phyloP scores from a whole-genome alignment of 2,888 invertebrate genomes.

The Hemaris fuciformis region DNA sequence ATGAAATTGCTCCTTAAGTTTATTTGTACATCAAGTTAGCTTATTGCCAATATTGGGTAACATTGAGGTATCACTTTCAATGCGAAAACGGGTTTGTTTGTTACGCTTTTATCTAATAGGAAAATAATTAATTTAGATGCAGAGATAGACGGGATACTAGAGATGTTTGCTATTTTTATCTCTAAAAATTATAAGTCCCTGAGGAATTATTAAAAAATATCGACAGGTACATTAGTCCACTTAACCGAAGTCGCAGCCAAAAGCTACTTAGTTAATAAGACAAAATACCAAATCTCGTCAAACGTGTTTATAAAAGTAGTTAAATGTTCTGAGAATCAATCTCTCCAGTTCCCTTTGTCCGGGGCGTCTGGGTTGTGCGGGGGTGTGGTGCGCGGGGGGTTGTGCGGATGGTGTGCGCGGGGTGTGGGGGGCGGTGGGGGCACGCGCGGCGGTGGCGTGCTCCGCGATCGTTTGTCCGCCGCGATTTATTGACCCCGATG shows the following conservation, averaged over 20 bases:
- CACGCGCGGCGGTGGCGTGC: slow-evolving; percentile 40
- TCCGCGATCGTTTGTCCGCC: slow-evolving; percentile 44
- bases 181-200: too few relatives aligned
- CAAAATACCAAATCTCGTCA: neutral
- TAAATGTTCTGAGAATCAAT: neutral
- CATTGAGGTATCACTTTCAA: too few relatives aligned
- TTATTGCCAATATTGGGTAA: too few relatives aligned
- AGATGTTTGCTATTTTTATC: too few relatives aligned
- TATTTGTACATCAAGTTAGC: too few relatives aligned
- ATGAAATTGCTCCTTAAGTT: neutral
- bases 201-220: neutral
- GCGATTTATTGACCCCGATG: slow-evolving; percentile 32
- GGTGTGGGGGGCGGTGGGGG: neutral
- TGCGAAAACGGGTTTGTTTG: too few relatives aligned
- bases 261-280: neutral
- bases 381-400: neutral
- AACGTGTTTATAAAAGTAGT: neutral
- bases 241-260: too few relatives aligned
- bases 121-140: too few relatives aligned
- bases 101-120: too few relatives aligned
- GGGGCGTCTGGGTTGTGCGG: too few relatives aligned
- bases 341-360: neutral
- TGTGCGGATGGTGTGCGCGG: neutral
- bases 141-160: too few relatives aligned
- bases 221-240: neutral